Conservation (phyloP, 2,113 vertebrate species). For the Prochilodus magdalenae region DNA sequence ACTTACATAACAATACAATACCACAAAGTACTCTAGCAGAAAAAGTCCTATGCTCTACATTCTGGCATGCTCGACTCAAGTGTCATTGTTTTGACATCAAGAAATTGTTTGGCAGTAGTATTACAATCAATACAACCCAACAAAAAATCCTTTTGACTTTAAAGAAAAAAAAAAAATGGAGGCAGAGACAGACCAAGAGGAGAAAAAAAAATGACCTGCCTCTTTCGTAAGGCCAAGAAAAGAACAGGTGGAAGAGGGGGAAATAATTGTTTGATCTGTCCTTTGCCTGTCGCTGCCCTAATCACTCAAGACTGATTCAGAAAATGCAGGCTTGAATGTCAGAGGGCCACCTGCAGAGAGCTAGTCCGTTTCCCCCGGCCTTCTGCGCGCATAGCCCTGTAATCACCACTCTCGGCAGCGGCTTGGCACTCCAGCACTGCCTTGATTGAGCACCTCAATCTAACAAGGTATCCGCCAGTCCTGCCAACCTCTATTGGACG, state of each 20-base stretch:
- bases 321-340: conserved; percentile 99
- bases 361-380: conserved; percentile 93
- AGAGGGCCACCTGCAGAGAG: conserved; percentile 97
- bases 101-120: conserved; percentile 10
- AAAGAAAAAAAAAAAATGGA: conserved; percentile 23
- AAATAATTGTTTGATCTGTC: conserved; percentile 85
- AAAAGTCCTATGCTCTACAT: background rate
- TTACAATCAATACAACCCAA: background rate
- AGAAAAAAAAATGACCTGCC: conserved; percentile 49
- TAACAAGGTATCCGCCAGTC: conserved; percentile 92
- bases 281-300: conserved; percentile 94
- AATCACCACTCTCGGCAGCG: conserved; percentile 98
- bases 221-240: conserved; percentile 72
- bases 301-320: conserved; percentile 99
- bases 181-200: conserved; percentile 13
- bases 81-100: background rate
- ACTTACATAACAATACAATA: background rate
- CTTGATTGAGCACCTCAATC: conserved; percentile 99
- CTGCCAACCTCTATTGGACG: conserved; percentile 76
- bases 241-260: conserved; percentile 71
- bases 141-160: conserved; percentile 18
- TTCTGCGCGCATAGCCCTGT: conserved; percentile 90
- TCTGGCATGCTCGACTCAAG: background rate
- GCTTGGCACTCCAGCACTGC: conserved; percentile 90
- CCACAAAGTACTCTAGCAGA: too few species aligned